Base-by-base conservation (phyloP, 2,888 invertebrate species). In the Ophion costatus region DNA sequence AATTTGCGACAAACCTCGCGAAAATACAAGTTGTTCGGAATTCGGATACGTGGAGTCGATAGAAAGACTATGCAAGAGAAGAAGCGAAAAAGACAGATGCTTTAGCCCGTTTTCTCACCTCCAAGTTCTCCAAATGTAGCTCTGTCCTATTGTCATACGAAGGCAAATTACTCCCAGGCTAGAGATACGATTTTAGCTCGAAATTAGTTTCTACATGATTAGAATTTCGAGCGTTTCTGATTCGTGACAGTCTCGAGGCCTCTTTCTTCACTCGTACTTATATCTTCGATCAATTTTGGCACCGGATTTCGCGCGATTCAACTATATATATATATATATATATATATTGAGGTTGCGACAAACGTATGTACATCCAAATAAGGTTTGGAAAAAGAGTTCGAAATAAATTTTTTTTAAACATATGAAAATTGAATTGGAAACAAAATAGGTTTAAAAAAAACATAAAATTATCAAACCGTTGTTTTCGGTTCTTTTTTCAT, bases 131-230 rank as follows among this genome's bases (percentile, higher is more conserved):
- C 82, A 85, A 85, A 85, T 71, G 67, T 79, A 78, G 82, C 79
- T 80, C 80, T 76, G 82, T 76, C 84, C 79, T 85, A 85, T 80
- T 80, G 79, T 85, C 82, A 82, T 75, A 82, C 79, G 67, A 76
- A 51, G 59, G 71, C 56, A n/a, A 14, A 20, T 33, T 11, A 45
- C 45, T 45, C 56, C 67, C 69, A 66, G 61, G 78, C 11, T 17
- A n/a, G 29, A 7, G 45, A 64, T 20, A 74, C 74, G 17, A n/a
- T 78, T 82, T 79, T 63, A 80, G 76, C 66, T 76, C 75, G 59
- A 73, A 82, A 79, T 71, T 42, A 10, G 20, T 51, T 57, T 59
- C 33, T 77, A 24, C 17, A 51, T 29, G 33, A 22, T 56, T 56
- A 22, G 24, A 63, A 42, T 33, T 61, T 29, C 29, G n/a, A 33